Conservation (phyloP, 2,113 vertebrate genomes). For the Murina feae region DNA sequence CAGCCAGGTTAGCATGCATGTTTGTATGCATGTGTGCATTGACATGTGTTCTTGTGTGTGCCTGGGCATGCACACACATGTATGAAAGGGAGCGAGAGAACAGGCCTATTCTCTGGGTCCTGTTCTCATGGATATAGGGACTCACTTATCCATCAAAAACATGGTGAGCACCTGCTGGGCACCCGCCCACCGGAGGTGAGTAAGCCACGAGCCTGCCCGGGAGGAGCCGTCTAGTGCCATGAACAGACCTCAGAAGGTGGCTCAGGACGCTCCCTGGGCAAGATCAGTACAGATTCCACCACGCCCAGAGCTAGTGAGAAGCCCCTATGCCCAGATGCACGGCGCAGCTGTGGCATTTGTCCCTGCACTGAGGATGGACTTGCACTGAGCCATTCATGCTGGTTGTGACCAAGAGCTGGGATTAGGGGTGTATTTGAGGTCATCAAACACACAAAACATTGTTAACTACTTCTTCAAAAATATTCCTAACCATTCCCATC, state of each 20-base stretch:
- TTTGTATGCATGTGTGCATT: neutral
- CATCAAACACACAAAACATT: neutral
- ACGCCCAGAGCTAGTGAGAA: neutral
- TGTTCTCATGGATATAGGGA: fast-evolving
- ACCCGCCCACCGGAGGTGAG: no score
- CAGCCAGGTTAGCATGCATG: neutral
- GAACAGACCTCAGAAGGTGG: neutral
- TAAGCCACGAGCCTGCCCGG: fast-evolving
- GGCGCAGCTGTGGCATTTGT: neutral
- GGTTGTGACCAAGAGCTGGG: neutral
- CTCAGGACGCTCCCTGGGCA: neutral
- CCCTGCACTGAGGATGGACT: neutral
- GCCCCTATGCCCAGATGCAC: neutral
- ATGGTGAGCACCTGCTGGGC: no score
- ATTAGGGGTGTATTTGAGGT: neutral
- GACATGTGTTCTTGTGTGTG: neutral
- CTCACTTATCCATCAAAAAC: neutral
- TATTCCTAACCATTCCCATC: neutral
- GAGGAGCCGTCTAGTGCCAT: fast-evolving
- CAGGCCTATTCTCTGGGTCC: neutral
- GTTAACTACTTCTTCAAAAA: neutral
- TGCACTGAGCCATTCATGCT: no score
- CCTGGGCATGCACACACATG: neutral
- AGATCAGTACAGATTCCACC: neutral
- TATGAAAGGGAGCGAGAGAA: neutral